Percentiles rank a stretch among this genome's conserved stretches.
Evolutionary conservation across 2,113 vertebrate species (phyloP).

Genomic region (Copsychus sechellarum): DNA sequence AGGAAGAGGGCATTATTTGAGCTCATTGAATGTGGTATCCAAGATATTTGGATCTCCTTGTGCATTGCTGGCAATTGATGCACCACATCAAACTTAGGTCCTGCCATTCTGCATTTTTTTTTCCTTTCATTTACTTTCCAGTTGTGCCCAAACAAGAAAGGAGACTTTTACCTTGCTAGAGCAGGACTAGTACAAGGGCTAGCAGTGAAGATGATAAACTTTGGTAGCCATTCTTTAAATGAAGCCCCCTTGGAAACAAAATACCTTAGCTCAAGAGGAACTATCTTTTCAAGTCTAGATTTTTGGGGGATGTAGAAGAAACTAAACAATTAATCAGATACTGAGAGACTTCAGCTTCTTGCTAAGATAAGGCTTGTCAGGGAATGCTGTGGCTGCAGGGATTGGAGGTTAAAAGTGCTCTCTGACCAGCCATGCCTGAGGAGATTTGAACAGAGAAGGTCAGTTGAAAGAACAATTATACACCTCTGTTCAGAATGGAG

Average conservation of each 20-base stretch:
- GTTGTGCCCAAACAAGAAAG: not conserved
- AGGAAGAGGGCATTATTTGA: not conserved
- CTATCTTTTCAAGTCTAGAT: not conserved
- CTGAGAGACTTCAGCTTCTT: not conserved
- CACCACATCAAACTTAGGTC: not conserved
- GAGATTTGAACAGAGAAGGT: not conserved
- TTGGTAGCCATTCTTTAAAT: not conserved
- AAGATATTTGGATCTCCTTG: not conserved
- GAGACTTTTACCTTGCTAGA: not conserved
- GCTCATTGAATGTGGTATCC: not conserved
- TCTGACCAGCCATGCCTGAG: not conserved
- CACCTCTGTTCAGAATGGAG: not conserved
- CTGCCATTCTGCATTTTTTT: not conserved
- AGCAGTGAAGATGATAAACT: not conserved
- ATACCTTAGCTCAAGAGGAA: not conserved
- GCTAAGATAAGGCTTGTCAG: not conserved
- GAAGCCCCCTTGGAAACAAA: not conserved
- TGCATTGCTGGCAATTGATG: not conserved
- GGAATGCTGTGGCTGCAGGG: not conserved
- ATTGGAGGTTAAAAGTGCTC: not conserved
- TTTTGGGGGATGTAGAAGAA: not conserved
- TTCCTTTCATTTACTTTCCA: not conserved
- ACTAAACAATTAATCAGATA: not conserved
- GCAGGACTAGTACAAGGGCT: not conserved
- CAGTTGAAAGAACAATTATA: not conserved